Conservation (phyloP, 2,797 vertebrate species). For the Craterocephalus amniculus region DNA sequence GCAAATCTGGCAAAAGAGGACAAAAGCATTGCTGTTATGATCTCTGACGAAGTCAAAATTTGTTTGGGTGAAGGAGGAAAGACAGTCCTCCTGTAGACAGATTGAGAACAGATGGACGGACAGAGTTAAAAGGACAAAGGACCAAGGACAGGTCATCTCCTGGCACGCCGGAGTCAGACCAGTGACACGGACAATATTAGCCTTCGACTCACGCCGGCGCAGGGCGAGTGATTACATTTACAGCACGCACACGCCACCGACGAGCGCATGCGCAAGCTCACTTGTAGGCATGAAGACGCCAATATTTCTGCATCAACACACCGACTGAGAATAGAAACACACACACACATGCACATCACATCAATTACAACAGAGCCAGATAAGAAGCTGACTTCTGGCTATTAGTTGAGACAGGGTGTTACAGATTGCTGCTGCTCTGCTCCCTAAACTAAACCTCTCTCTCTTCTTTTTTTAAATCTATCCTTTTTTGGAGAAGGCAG, state of each 20-base stretch:
- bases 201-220: slow-evolving; percentile 61
- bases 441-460: slow-evolving; percentile 59
- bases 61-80: slow-evolving; percentile 35
- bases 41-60: slow-evolving; percentile 42
- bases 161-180: slow-evolving; percentile 35
- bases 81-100: slow-evolving; percentile 8
- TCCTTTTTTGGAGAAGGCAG: slow-evolving; percentile 48
- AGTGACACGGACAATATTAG: slow-evolving; percentile 59
- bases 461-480: slow-evolving; percentile 11
- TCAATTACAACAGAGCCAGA: slow-evolving; percentile 68
- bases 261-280: slow-evolving; percentile 15
- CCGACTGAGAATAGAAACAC: slow-evolving; percentile 42
- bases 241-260: slow-evolving; percentile 1
- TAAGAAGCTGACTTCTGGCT: slow-evolving; percentile 72
- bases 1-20: slow-evolving; percentile 12
- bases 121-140: slow-evolving; percentile 31
- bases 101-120: slow-evolving; percentile 28
- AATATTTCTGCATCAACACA: slow-evolving; percentile 29
- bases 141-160: slow-evolving; percentile 55
- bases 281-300: slow-evolving; percentile 18
- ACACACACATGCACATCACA: slow-evolving; percentile 37
- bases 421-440: slow-evolving; percentile 70
- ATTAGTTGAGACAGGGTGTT: slow-evolving; percentile 72
- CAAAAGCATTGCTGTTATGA: slow-evolving; percentile 4
- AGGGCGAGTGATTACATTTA: slow-evolving; percentile 63